Base-by-base conservation (phyloP, 2,113 vertebrate genomes). In the Plectropomus leopardus region DNA sequence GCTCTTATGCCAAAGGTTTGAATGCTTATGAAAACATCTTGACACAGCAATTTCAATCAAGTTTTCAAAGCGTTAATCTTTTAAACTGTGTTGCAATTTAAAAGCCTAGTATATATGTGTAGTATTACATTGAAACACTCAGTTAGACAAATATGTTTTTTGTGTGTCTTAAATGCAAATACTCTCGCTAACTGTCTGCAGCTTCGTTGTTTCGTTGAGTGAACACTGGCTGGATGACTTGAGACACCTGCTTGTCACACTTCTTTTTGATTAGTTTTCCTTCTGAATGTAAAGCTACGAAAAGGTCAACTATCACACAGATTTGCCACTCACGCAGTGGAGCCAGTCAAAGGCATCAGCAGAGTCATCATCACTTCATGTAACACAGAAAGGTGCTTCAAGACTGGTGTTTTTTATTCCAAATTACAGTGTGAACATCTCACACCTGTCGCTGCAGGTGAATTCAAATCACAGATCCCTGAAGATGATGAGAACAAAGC, bases 381-480 rank as follows among this genome's bases (percentile, higher is more conserved):
- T 42, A 44, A 5, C 58, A 32, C 67, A 80, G 26, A 40, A 3
- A 26, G 36, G 7, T 59, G 60, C 47, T 53, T 65, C 15, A 45
- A 53, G 14, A 5, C 34, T 15, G 8, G 50, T 64, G 54, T 79
- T 67, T 82, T 84, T 83, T 59, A 82, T 72, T 77, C 19, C 44
- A 64, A 83, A 75, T 73, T 63, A 42, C 73, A 63, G 71, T 28
- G 57, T 60, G 54, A 71, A 71, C 32, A 19, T 77, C 53, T 72
- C 54, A 67, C 83, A 88, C 77, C 86, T 86, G 81, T 85, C 55
- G 5, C 64, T 57, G 63, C 70, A 78, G 71, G 71, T 80, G 67
- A 87, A 53, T 40, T 72, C 74, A 87, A 84, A 69, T 75, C 72
- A 61, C 75, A 78, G 48, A 66, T 80, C 79, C 70, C 72, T 82